These are phyloP conservation scores for Calliphora vicina DNA, from an alignment of 1,140 invertebrate genomes.

Conservation along the genomic window DNA sequence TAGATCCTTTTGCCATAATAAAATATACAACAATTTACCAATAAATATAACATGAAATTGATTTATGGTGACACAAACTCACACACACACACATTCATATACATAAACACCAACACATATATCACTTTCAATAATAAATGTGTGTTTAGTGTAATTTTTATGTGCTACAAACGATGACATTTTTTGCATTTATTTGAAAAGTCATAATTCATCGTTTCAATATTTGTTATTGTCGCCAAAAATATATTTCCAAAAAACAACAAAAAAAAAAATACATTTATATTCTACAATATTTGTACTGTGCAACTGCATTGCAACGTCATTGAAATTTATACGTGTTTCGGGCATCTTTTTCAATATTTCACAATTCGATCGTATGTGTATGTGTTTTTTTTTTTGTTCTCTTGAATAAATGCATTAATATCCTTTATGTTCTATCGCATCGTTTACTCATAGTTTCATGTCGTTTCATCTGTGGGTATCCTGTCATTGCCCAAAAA, in stretches of 20 bases:
- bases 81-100: background rate
- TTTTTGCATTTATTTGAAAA: slow-evolving; percentile 24
- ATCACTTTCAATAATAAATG: background rate
- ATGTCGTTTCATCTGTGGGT: slow-evolving; percentile 8
- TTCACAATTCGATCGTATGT: background rate
- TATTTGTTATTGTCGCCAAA: slow-evolving; percentile 34
- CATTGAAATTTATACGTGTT: slow-evolving; percentile 27
- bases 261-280: slow-evolving; percentile 26
- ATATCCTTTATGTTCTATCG: slow-evolving; percentile 3
- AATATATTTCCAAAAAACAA: background rate
- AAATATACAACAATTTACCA: background rate
- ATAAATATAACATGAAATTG: background rate
- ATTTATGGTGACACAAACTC: background rate
- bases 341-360: background rate
- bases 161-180: slow-evolving; percentile 3
- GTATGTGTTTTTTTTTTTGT: background rate
- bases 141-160: slow-evolving; percentile 10
- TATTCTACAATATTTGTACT: slow-evolving; percentile 1
- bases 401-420: background rate
- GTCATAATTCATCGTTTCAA: slow-evolving; percentile 30
- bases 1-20: background rate
- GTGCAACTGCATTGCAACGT: slow-evolving; percentile 20
- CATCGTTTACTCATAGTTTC: background rate
- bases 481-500: slow-evolving; percentile 28
- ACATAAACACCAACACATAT: background rate